phyloP scores from a whole-genome alignment of 1,140 invertebrate species.

The Drosophila erecta region DNA sequence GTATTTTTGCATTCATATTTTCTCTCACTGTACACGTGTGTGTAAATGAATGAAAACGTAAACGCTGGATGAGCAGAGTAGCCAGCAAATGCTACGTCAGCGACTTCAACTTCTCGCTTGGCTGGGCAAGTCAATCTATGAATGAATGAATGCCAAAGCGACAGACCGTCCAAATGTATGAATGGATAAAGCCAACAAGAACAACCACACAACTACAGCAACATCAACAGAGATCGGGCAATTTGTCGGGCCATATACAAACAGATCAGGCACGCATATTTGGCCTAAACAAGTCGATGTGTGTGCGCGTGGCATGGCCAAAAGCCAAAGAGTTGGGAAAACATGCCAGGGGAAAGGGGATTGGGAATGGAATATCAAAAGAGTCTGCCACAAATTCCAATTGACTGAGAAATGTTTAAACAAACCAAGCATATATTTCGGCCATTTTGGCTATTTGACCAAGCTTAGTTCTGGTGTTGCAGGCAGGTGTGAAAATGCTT shows the following conservation, averaged over 20 bases:
- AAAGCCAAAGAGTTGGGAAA: slow-evolving; percentile 12
- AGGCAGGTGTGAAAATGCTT: slow-evolving; percentile 74
- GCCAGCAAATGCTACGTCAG: slow-evolving; percentile 34
- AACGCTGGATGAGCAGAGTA: slow-evolving; percentile 73
- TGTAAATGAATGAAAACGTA: slow-evolving; percentile 76
- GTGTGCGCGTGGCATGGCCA: slow-evolving; percentile 75
- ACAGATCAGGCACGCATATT: slow-evolving; percentile 80
- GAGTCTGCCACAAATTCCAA: slow-evolving; percentile 66
- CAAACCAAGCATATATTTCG: slow-evolving; percentile 55
- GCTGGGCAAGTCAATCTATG: slow-evolving; percentile 79
- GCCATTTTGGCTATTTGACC: slow-evolving; percentile 13
- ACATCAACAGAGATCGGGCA: slow-evolving; percentile 44
- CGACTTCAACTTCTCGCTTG: slow-evolving; percentile 66
- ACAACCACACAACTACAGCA: slow-evolving; percentile 1
- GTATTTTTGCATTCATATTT: background rate
- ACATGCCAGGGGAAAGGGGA: background rate
- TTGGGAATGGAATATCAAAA: slow-evolving; percentile 34
- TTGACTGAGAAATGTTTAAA: slow-evolving; percentile 76
- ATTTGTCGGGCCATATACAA: slow-evolving; percentile 81
- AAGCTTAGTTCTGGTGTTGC: slow-evolving; percentile 28
- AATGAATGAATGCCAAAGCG: slow-evolving; percentile 66
- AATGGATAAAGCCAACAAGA: slow-evolving; percentile 53
- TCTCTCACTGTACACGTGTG: slow-evolving; percentile 16
- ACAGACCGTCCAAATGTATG: slow-evolving; percentile 62
- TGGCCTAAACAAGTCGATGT: slow-evolving; percentile 70